Percentiles rank a stretch among this genome's conserved stretches.
Conservation (phyloP, 2,113 vertebrate species). For the Eurypyga helias region DNA sequence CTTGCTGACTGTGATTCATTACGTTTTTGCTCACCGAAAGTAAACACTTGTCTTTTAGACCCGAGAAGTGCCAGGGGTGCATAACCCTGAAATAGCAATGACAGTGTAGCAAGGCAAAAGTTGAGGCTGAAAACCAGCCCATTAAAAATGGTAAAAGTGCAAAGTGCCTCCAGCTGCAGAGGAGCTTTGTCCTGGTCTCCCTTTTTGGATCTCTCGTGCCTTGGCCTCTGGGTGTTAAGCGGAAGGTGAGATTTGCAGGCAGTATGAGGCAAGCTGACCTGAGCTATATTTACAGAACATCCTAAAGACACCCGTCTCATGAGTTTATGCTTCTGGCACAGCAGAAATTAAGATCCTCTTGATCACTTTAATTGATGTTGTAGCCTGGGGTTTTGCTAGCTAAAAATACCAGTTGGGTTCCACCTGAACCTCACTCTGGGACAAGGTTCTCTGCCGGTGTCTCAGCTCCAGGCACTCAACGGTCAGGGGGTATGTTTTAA, state of each 20-base stretch:
- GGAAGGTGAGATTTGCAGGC: not conserved
- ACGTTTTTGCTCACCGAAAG: not conserved
- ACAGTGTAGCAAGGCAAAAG: not conserved
- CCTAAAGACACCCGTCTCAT: not conserved
- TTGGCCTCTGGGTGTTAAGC: not conserved
- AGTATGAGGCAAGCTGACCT: not conserved
- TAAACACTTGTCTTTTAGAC: not conserved
- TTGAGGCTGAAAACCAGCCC: not conserved
- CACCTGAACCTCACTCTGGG: slow-evolving; percentile 72
- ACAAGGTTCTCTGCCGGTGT: slow-evolving; percentile 73
- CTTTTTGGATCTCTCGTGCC: not conserved
- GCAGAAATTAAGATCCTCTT: not conserved
- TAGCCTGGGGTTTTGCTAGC: not conserved
- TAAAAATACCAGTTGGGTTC: slow-evolving; percentile 78
- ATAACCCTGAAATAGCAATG: not conserved
- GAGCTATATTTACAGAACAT: not conserved
- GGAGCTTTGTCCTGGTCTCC: not conserved
- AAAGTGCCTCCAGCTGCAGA: not conserved
- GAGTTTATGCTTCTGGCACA: not conserved
- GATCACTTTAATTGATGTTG: not conserved
- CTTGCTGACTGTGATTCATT: not conserved
- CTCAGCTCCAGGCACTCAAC: slow-evolving; percentile 80
- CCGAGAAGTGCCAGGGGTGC: not conserved
- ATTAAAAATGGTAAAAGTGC: not conserved
- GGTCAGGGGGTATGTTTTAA: slow-evolving; percentile 73